Evolutionary conservation across 2,113 vertebrate genomes (phyloP), one percentile per base, ranked within the genome.

Genomic region (Phaethon lepturus): DNA sequence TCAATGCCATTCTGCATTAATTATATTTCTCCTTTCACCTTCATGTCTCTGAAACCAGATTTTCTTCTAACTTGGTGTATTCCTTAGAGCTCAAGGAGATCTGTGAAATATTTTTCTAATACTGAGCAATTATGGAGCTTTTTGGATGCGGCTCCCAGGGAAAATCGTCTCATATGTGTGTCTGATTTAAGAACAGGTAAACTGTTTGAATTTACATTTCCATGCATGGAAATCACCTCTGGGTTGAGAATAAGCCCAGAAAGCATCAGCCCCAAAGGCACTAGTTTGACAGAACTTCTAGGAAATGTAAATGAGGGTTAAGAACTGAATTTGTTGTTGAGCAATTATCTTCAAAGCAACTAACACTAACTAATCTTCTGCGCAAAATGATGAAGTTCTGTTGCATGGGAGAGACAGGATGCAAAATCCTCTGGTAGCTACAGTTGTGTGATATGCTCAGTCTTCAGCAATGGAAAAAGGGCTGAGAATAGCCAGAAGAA

Each of bases 291-390:
- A 84, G 60, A 86, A 92, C 91, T 97, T 97, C 95, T 91, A 95
- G 96, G 94, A 97, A 96, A 92, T 92, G 86, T 86, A 94, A 94
- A 96, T 91, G 64, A 91, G 22, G 24, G 56, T 84, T 91, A 91
- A 95, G 94, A 95, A 91, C 44, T 91, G 86, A 84, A 84, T 90
- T 92, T 80, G 44, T 90, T 97, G 68, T 94, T 95, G 47, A 92
- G 86, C 68, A 95, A 67, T 90, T 93, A 94, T 95, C 92, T 91
- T 97, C 94, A 97, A 93, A 97, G 94, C 62, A 92, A 29, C 64
- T 91, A 92, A 88, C 50, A 59, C 74, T 86, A 83, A 64, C 49
- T 80, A 77, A 86, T 89, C 84, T 86, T 86, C 56, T 86, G 49
- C 72, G 86, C 56, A 84, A 86, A 93, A 42, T 58, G 16, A 35